Conservation (phyloP, 2,888 invertebrate species). For the Meandrusa payeni region DNA sequence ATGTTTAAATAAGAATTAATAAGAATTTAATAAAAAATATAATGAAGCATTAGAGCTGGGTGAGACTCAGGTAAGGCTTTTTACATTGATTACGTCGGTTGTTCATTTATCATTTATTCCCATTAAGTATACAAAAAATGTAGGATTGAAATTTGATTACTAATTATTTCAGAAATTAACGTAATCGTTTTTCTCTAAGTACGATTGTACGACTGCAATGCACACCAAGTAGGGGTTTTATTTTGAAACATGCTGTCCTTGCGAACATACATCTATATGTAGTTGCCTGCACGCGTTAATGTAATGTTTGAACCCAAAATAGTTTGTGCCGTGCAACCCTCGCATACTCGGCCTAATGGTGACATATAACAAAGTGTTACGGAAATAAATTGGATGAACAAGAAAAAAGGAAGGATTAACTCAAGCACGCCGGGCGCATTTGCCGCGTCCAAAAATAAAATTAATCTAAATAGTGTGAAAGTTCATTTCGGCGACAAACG, state of each 20-base stretch:
- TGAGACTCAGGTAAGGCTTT: too few species aligned
- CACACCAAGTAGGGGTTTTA: not conserved
- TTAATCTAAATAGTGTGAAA: constrained; percentile 70
- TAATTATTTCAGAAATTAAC: too few species aligned
- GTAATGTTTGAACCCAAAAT: constrained; percentile 41
- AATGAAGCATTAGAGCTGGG: too few species aligned
- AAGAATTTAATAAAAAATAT: too few species aligned
- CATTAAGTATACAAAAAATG: too few species aligned
- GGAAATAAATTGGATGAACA: constrained; percentile 55
- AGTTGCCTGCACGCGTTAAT: constrained; percentile 24
- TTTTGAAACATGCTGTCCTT: constrained; percentile 17
- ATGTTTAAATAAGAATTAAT: too few species aligned
- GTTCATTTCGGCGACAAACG: constrained; percentile 67
- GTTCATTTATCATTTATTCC: too few species aligned
- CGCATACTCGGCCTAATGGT: constrained; percentile 60
- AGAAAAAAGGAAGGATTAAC: constrained; percentile 59
- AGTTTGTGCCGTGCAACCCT: constrained; percentile 44
- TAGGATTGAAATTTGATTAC: too few species aligned
- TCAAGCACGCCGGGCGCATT: constrained; percentile 60
- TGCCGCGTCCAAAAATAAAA: constrained; percentile 67
- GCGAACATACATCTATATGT: constrained; percentile 7
- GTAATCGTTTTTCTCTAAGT: too few species aligned
- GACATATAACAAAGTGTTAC: constrained; percentile 64
- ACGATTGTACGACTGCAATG: too few species aligned
- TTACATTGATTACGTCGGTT: too few species aligned